Percentiles rank a stretch among this genome's conserved stretches.
phyloP scores from a whole-genome alignment of 2,888 invertebrate species.

The Mesorhabditis spiculigera region DNA sequence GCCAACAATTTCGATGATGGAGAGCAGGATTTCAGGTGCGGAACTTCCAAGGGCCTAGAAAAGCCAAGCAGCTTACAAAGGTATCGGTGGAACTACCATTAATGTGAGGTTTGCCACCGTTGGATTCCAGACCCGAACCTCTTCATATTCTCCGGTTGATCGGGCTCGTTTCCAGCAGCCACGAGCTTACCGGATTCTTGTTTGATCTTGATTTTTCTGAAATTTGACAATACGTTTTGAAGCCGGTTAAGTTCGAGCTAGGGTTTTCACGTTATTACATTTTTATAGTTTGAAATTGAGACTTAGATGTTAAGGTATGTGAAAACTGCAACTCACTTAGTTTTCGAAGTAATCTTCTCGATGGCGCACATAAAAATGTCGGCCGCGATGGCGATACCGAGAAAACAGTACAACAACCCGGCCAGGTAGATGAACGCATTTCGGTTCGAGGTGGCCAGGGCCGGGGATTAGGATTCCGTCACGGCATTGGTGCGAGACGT shows the following conservation, averaged over 20 bases:
- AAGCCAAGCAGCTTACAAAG: neutral
- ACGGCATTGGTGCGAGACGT: constrained; percentile 17
- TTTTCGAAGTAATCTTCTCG: constrained; percentile 64
- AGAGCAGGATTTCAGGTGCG: constrained; percentile 66
- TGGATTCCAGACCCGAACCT: constrained; percentile 68
- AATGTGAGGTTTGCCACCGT: constrained; percentile 67
- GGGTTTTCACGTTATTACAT: neutral
- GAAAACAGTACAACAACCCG: constrained; percentile 65
- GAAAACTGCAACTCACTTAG: constrained; percentile 15
- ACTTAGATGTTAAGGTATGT: neutral
- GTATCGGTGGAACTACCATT: constrained; percentile 55
- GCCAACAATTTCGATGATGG: constrained; percentile 64
- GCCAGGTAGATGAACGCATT: constrained; percentile 61
- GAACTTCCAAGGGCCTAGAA: constrained; percentile 64
- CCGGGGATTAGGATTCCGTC: constrained; percentile 29
- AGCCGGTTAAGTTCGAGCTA: no score
- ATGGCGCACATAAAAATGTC: constrained; percentile 68
- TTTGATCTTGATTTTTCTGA: constrained; percentile 59
- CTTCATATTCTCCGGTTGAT: constrained; percentile 64
- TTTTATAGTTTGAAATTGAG: neutral
- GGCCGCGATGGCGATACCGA: constrained; percentile 66
- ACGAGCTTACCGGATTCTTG: constrained; percentile 48
- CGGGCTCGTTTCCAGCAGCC: constrained; percentile 7
- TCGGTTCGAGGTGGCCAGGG: constrained; percentile 23
- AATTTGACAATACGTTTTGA: neutral